A percentile compares a stretch with the other conserved stretches of the same genome.
These are phyloP conservation scores for Hypena proboscidalis DNA, from an alignment of 2,888 invertebrate species.

Conservation along the genomic window DNA sequence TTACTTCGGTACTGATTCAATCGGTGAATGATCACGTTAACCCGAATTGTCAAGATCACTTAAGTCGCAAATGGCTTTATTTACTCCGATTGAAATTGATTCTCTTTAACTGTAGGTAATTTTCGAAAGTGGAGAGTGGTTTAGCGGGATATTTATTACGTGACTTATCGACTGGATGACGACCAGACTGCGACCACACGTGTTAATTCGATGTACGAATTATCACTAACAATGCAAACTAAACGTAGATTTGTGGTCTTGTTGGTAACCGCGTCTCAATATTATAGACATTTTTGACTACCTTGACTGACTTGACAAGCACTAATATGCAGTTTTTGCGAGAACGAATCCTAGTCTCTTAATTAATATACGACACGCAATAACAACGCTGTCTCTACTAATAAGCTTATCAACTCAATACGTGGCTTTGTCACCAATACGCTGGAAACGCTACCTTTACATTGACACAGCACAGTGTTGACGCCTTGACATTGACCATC, in stretches of 20 bases:
- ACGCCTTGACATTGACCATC: conserved; percentile 68
- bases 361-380: no score
- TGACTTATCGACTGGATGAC: conserved; percentile 32
- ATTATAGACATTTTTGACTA: no score
- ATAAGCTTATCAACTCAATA: no score
- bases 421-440: no score
- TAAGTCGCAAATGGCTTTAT: conserved; percentile 57
- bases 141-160: conserved; percentile 7
- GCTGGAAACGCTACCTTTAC: no score
- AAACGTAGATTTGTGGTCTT: background rate
- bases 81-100: conserved; percentile 51
- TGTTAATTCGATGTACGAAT: conserved; percentile 4
- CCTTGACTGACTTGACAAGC: no score
- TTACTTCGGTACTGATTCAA: conserved; percentile 70
- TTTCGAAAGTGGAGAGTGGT: conserved; percentile 29
- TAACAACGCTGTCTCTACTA: no score
- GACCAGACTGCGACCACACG: conserved; percentile 11
- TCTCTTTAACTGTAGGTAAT: conserved; percentile 23
- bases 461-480: conserved; percentile 4
- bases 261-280: no score
- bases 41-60: conserved; percentile 64
- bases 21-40: conserved; percentile 65
- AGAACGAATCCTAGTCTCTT: no score
- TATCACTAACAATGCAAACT: conserved; percentile 16
- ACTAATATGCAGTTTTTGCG: no score